phyloP scores from a whole-genome alignment of 2,888 invertebrate genomes.

The Chalcis sispes region DNA sequence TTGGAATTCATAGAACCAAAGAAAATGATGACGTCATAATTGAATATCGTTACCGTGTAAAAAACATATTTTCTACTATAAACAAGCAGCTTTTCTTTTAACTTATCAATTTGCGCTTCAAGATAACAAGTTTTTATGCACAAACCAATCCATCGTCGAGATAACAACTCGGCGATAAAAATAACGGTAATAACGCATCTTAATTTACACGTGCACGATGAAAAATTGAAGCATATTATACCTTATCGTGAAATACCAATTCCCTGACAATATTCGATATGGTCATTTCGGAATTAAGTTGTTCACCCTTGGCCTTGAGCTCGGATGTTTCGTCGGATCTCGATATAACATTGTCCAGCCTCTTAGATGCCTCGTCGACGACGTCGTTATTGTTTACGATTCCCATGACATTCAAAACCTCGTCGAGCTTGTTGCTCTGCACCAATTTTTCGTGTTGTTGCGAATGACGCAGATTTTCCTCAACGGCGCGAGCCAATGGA shows the following conservation, averaged over 20 bases:
- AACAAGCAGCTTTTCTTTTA: no score
- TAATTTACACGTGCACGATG: no score
- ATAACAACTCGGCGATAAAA: no score
- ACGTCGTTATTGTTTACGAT: constrained; percentile 6
- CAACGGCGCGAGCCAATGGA: constrained; percentile 33
- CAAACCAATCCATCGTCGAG: no score
- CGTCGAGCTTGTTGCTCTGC: constrained; percentile 46
- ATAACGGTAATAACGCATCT: no score
- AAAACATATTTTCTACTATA: no score
- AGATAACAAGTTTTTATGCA: no score
- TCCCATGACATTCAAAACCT: constrained; percentile 12
- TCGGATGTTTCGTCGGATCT: constrained; percentile 55
- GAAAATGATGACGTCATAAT: no score
- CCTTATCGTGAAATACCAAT: constrained; percentile 74
- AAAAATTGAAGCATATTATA: constrained; percentile 47
- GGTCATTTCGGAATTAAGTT: constrained; percentile 65
- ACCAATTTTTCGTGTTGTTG: constrained; percentile 30
- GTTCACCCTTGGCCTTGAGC: constrained; percentile 57
- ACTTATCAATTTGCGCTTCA: no score
- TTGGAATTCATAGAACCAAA: no score
- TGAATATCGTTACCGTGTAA: no score
- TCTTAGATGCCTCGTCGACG: constrained; percentile 43
- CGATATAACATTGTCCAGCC: constrained; percentile 57
- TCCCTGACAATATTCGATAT: constrained; percentile 71
- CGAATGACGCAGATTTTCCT: constrained; percentile 46